These are phyloP conservation scores for Luscinia luscinia DNA, from an alignment of 2,797 vertebrate species.

Conservation along the genomic window DNA sequence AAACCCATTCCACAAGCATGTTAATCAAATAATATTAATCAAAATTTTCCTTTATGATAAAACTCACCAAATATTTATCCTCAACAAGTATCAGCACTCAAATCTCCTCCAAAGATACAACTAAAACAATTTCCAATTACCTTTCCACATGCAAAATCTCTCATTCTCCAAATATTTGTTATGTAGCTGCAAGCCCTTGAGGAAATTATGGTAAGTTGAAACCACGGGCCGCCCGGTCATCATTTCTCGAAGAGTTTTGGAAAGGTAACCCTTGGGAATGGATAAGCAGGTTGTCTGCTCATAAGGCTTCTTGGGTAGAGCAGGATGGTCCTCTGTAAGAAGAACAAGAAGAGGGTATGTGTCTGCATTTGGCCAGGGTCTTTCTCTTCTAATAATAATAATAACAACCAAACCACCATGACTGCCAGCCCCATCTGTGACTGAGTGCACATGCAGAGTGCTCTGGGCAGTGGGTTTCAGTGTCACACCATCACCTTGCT, in stretches of 20 bases:
- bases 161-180: constrained; percentile 72
- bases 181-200: constrained; percentile 83
- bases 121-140: constrained; percentile 58
- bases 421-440: not conserved
- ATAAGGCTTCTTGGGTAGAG: constrained; percentile 43
- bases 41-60: not conserved
- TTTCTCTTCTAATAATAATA: not conserved
- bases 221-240: constrained; percentile 71
- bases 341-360: not conserved
- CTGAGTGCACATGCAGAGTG: accelerated
- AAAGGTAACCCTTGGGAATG: constrained; percentile 62
- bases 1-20: not conserved
- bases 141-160: constrained; percentile 80
- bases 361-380: not conserved
- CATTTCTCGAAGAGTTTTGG: constrained; percentile 65
- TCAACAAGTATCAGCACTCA: not conserved
- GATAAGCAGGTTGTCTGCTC: constrained; percentile 53
- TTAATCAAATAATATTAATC: not conserved
- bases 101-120: not conserved
- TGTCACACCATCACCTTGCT: not conserved
- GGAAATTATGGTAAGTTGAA: constrained; percentile 81
- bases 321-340: constrained; percentile 55
- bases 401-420: not conserved
- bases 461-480: not conserved
- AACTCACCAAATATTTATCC: not conserved